These are phyloP conservation scores for Tenrec ecaudatus DNA, from an alignment of 2,113 vertebrate species.

Conservation along the genomic window DNA sequence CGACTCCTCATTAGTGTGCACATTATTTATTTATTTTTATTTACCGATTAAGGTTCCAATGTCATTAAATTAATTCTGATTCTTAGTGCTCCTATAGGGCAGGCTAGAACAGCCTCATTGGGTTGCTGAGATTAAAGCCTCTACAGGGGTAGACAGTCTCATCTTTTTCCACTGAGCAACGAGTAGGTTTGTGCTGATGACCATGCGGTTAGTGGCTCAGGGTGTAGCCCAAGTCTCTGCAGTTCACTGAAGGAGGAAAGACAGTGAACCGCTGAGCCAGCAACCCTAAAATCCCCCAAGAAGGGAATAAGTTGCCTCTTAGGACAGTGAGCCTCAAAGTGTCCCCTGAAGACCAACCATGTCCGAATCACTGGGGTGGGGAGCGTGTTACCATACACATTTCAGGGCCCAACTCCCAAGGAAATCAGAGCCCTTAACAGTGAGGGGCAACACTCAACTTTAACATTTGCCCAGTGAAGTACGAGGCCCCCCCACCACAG, in stretches of 20 bases:
- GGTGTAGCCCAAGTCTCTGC: not conserved
- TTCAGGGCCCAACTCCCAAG: not conserved
- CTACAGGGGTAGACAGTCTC: no score
- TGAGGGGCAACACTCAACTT: not conserved
- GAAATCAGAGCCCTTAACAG: not conserved
- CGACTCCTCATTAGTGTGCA: slow-evolving; percentile 7
- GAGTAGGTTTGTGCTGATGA: no score
- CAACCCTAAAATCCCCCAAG: not conserved
- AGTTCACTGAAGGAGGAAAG: not conserved
- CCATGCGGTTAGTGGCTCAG: no score
- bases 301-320: not conserved
- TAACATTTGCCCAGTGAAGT: not conserved
- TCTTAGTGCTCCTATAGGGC: no score
- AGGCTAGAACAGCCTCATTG: no score
- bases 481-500: not conserved
- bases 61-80: no score
- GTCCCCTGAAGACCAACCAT: not conserved
- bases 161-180: no score
- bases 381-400: not conserved
- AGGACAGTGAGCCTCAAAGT: not conserved
- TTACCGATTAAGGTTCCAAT: not conserved
- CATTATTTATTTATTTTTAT: slow-evolving; percentile 16
- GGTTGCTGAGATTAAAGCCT: no score
- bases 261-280: not conserved
- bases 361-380: not conserved